Base-by-base conservation (phyloP, 2,888 invertebrate species). In the Labia minor region DNA sequence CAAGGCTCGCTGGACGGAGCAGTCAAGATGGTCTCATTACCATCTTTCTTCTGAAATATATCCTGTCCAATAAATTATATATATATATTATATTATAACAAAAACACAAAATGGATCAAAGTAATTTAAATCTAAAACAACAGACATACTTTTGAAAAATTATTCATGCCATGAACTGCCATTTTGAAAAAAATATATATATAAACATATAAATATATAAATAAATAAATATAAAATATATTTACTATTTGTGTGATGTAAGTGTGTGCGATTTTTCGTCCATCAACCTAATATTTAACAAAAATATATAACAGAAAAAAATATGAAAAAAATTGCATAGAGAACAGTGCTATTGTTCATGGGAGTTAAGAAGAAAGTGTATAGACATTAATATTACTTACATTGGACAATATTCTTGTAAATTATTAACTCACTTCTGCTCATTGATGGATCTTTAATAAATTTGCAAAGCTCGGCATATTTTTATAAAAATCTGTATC, bases 401-500 rank as follows among this genome's bases (percentile, higher is more conserved):
- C 49, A 49, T 49, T 49, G 49, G 49, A 49, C 49, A 49, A 49
- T 49, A 49, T 49, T 49, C 49, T 49, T 49, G 49, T 49, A 49
- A 49, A 49, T 49, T 49, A 49, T 49, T 49, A 11, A n/a, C 49
- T n/a, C 49, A 49, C 16, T 49, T 16, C 49, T 49, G 49, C 49
- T 49, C 49, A 49, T 49, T 49, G 49, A 49, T 49, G 14, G 49
- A 49, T 49, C 3, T 49, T 49, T 49, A 49, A 49, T 49, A 49
- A 49, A 49, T 49, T 26, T 49, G 49, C 49, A 49, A 49, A 49
- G 49, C 49, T 49, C 49, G 49, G 49, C 49, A 49, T 49, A 49
- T 49, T 49, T 49, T 49, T 49, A 49, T 49, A 49, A 49, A n/a
- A 49, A 49, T 49, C 49, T 49, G 49, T 14, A 49, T 49, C 14